Evolutionary conservation across 2,888 invertebrate species (phyloP), one percentile per base, ranked within the genome.

Genomic region (Phorcus lineatus): DNA sequence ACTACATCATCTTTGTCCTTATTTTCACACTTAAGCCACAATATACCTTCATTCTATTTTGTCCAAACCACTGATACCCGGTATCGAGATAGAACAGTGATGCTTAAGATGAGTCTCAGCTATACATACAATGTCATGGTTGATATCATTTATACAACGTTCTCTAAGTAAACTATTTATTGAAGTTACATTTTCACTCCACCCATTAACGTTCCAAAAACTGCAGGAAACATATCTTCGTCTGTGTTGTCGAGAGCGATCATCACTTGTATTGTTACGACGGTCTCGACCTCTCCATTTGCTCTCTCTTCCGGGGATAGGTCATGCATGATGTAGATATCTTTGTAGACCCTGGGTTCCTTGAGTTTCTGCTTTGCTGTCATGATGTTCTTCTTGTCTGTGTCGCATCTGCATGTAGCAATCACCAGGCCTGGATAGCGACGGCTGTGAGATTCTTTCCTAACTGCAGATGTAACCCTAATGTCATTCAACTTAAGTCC

Each of bases 1-100:
- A 80, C 19, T 22, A 13, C 24, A 36, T n/a, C 13, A 22, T 55
- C 22, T 13, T 57, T 31, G 24, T 31, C 9, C 28, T 77, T 77
- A 70, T 77, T 54, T 16, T 19, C 54, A 11, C 77, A 17, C 36
- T 28, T 19, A 11, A 70, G 24, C 77, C 80, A 80, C 22, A 80
- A 28, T 24, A 80, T 80, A 28, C 74, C 77, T 16, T 80, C 80
- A 31, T 80, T 17, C 67, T 67, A 28, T 67, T 67, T 28, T 67
- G 67, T 19, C 67, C 31, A 22, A 67, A 17, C 67, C 67, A 67
- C 67, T 19, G 17, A 28, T 28, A 24, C 67, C 67, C 3, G 22
- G 17, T 28, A 67, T 24, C 17, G 17, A 22, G n/a, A 67, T 17
- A 28, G 22, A 22, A 67, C 24, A 17, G 17, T 17, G 7, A 24